phyloP scores from a whole-genome alignment of 1,140 invertebrate species.

The Goniozus legneri region DNA sequence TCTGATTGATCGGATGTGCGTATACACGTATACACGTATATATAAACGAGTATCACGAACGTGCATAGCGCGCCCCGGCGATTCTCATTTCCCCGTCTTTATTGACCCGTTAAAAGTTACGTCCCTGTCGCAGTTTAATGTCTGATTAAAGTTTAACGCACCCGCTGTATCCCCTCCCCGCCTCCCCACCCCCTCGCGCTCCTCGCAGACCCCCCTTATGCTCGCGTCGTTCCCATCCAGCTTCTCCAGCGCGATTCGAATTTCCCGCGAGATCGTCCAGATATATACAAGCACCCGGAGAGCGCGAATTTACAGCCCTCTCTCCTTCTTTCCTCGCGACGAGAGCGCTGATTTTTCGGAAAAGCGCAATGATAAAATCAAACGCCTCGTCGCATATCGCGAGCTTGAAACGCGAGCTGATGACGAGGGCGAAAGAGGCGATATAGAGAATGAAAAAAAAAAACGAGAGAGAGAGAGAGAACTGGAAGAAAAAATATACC shows the following conservation, averaged over 20 bases:
- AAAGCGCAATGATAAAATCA: too few relatives aligned
- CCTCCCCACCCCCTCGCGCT: neutral
- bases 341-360: too few relatives aligned
- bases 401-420: neutral
- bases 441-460: conserved; percentile 4
- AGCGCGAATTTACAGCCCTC: neutral
- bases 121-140: conserved; percentile 37
- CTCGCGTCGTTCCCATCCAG: too few relatives aligned
- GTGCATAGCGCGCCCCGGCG: conserved; percentile 12
- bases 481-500: neutral
- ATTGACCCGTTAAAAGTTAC: conserved; percentile 47
- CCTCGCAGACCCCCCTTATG: too few relatives aligned
- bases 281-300: neutral
- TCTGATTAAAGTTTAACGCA: conserved; percentile 46
- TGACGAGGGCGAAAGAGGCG: conserved; percentile 1
- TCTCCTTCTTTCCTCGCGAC: neutral
- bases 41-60: too few relatives aligned
- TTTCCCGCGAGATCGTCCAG: neutral
- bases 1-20: too few relatives aligned
- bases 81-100: conserved; percentile 44
- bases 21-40: too few relatives aligned
- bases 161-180: neutral
- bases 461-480: conserved; percentile 8
- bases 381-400: too few relatives aligned
- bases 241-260: too few relatives aligned